Evolutionary conservation across 2,888 invertebrate species (phyloP), one percentile per base, ranked within the genome.

Genomic region (Pedicia rivosa): DNA sequence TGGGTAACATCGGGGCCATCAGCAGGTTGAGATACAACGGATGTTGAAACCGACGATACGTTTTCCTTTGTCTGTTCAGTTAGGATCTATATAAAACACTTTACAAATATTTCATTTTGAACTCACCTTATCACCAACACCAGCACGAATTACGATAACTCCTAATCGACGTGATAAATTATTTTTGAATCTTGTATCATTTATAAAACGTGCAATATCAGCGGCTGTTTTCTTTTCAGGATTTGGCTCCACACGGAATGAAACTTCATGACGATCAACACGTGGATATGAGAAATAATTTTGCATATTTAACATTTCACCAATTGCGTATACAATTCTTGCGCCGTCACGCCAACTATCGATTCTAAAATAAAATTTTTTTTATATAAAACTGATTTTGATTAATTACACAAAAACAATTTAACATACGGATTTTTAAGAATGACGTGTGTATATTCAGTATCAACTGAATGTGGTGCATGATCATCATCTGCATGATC

Each of bases 41-140:
- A n/a, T n/a, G n/a, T n/a, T n/a, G 57, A 50, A n/a, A 60, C 55
- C 37, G 56, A 54, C n/a, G n/a, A n/a, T n/a, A n/a, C n/a, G n/a
- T n/a, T n/a, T n/a, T n/a, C n/a, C 8, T 28, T 37, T 12, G 17
- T 27, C 12, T 38, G 38, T 13, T 31, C 13, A 25, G 24, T 29
- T 13, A 35, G 15, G 2, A 28, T 12, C n/a, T n/a, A n/a, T n/a
- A n/a, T n/a, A n/a, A n/a, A n/a, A n/a, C n/a, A n/a, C n/a, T n/a
- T n/a, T n/a, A n/a, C n/a, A n/a, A n/a, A n/a, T n/a, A n/a, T n/a
- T n/a, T n/a, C n/a, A n/a, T n/a, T n/a, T n/a, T n/a, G n/a, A n/a
- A 44, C 57, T 68, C 64, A 82, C 84, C 67, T 76, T 74, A 50
- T 84, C 78, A 17, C 87, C 87, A 39, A 87, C 74, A 24, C 84